Conservation (phyloP, 2,113 vertebrate species). For the Rana temporaria region DNA sequence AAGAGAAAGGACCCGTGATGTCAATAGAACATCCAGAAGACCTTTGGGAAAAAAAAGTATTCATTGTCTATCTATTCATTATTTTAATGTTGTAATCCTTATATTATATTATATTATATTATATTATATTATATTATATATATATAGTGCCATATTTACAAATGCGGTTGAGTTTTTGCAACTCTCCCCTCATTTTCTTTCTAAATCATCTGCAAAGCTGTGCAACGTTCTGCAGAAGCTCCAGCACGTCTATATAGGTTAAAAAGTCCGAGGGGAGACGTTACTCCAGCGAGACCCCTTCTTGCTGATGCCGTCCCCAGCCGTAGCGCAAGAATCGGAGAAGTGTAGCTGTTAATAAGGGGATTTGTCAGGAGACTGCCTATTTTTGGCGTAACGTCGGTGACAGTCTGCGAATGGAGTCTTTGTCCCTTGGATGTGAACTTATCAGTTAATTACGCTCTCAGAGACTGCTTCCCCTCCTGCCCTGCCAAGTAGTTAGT, state of each 20-base stretch:
- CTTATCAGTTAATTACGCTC: conserved; percentile 92
- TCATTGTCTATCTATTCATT: too few relatives aligned
- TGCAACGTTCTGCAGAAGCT: not conserved
- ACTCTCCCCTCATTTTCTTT: not conserved
- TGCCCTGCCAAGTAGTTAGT: conserved; percentile 85
- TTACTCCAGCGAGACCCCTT: conserved; percentile 68
- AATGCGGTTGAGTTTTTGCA: too few relatives aligned
- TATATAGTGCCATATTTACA: too few relatives aligned
- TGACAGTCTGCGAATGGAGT: conserved; percentile 81
- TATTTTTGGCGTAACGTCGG: conserved; percentile 74
- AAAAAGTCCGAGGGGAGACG: conserved; percentile 67
- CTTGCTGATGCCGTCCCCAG: conserved; percentile 66
- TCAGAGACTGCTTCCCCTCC: conserved; percentile 77
- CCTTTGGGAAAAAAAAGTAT: too few relatives aligned
- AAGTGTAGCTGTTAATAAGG: conserved; percentile 85
- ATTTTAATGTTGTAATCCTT: too few relatives aligned
- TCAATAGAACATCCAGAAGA: too few relatives aligned
- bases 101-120: too few relatives aligned
- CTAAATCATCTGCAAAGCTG: not conserved
- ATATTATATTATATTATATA: too few relatives aligned
- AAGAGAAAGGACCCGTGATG: too few relatives aligned
- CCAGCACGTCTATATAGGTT: conserved; percentile 47
- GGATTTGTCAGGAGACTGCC: conserved; percentile 83
- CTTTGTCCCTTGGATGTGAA: conserved; percentile 87
- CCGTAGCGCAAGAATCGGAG: conserved; percentile 72